Base-by-base conservation (phyloP, 2,797 vertebrate species). In the Bradypodion pumilum region DNA sequence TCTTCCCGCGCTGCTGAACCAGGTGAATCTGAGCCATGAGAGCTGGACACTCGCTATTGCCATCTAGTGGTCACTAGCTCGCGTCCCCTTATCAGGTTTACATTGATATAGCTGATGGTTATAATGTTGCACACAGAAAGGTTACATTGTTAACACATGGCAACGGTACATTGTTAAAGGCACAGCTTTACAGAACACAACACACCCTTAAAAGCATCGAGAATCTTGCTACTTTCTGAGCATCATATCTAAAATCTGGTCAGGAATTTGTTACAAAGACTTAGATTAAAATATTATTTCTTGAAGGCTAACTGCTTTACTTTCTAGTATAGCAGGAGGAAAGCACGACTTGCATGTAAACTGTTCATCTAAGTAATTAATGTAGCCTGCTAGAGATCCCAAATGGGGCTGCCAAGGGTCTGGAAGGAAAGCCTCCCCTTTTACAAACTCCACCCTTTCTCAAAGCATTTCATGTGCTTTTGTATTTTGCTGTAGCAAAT, bases 161-260 rank as follows among this genome's bases (percentile, higher is more conserved):
- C n/a, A n/a, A n/a, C n/a, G n/a, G n/a, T n/a, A n/a, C n/a, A n/a
- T n/a, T n/a, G n/a, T n/a, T n/a, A n/a, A n/a, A n/a, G n/a, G n/a
- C n/a, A n/a, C n/a, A n/a, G n/a, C n/a, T n/a, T n/a, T n/a, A n/a
- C n/a, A n/a, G n/a, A n/a, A n/a, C n/a, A n/a, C n/a, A n/a, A n/a
- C n/a, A n/a, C 66, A 3, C 44, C 83, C 84, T 84, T n/a, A 35
- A 90, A 63, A 70, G 49, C 23, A 88, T 74, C 81, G 90, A 21
- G 63, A 75, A 81, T 86, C 70, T 9, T 27, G 23, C 52, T 83
- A 19, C 29, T 65, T 83, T 5, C 68, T 60, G 49, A 13, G 46
- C 32, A 37, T 59, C 23, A 44, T 77, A 23, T n/a, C 8, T 66
- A 15, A 29, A 25, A 32, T 59, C 6, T 27, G 44, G n/a, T n/a